phyloP scores from a whole-genome alignment of 2,888 invertebrate species.

The Morpho helenor region DNA sequence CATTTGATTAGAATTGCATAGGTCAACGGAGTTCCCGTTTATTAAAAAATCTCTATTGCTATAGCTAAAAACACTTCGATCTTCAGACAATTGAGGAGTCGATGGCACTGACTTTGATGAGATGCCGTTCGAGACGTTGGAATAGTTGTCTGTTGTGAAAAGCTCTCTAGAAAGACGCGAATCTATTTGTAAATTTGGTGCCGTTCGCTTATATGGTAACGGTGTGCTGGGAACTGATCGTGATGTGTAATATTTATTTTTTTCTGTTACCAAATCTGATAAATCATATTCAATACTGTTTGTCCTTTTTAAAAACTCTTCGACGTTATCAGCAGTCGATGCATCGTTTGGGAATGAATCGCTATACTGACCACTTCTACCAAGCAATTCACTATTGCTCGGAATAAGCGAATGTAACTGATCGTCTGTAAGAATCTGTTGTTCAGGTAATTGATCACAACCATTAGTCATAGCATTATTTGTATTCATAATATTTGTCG shows the following conservation, averaged over 20 bases:
- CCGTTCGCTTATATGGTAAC: slow-evolving; percentile 71
- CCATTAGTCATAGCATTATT: slow-evolving; percentile 56
- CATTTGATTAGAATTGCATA: slow-evolving; percentile 48
- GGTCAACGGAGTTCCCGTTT: slow-evolving; percentile 80
- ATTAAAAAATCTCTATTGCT: slow-evolving; percentile 80
- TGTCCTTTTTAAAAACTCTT: slow-evolving; percentile 65
- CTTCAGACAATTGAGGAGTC: slow-evolving; percentile 81
- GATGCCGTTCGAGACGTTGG: slow-evolving; percentile 66
- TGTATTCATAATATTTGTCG: slow-evolving; percentile 51
- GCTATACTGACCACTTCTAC: slow-evolving; percentile 46
- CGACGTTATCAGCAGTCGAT: slow-evolving; percentile 53
- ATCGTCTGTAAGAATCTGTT: slow-evolving; percentile 58
- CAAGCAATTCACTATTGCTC: slow-evolving; percentile 52
- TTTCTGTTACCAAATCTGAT: slow-evolving; percentile 56
- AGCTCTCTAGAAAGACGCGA: slow-evolving; percentile 58
- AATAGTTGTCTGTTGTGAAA: slow-evolving; percentile 51
- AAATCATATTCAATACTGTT: slow-evolving; percentile 70
- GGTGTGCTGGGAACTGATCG: slow-evolving; percentile 86
- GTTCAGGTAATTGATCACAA: slow-evolving; percentile 59
- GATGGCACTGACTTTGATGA: slow-evolving; percentile 88
- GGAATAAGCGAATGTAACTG: slow-evolving; percentile 64
- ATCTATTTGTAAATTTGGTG: slow-evolving; percentile 58
- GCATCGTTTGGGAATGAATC: slow-evolving; percentile 51
- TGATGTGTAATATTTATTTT: slow-evolving; percentile 75
- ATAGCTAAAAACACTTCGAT: slow-evolving; percentile 78